These are phyloP conservation scores for Eulimnadia texana DNA, from an alignment of 1,140 invertebrate genomes.

Conservation along the genomic window DNA sequence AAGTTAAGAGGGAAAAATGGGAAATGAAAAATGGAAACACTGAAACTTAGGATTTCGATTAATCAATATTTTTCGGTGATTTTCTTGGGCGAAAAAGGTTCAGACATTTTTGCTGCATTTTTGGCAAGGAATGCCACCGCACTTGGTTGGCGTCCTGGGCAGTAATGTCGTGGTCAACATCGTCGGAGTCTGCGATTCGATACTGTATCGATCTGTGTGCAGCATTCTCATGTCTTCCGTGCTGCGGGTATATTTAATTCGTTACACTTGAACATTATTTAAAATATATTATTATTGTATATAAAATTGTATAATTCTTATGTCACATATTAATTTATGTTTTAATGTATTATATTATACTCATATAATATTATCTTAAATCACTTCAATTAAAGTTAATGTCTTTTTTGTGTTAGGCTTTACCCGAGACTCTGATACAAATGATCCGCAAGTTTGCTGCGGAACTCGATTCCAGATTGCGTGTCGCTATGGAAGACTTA, in stretches of 20 bases:
- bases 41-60: neutral
- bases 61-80: neutral
- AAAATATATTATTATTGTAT: no score
- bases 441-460: conserved; percentile 41
- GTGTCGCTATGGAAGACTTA: conserved; percentile 33
- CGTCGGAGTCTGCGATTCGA: conserved; percentile 38
- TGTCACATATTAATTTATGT: no score
- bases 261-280: no score
- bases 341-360: no score
- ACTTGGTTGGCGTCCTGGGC: conserved; percentile 33
- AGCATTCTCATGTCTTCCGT: conserved; percentile 37
- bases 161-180: conserved; percentile 32
- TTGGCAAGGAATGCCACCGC: conserved; percentile 39
- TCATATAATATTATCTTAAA: neutral
- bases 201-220: conserved; percentile 37
- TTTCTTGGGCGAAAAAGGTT: conserved; percentile 26
- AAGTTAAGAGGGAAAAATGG: no score
- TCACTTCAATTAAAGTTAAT: no score
- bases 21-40: no score
- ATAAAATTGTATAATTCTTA: no score
- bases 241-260: conserved; percentile 25
- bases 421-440: conserved; percentile 33
- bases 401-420: no score
- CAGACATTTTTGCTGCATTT: conserved; percentile 38
- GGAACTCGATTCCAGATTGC: conserved; percentile 37